Conservation (phyloP, 2,888 invertebrate genomes). For the Mesoligia furuncula region DNA sequence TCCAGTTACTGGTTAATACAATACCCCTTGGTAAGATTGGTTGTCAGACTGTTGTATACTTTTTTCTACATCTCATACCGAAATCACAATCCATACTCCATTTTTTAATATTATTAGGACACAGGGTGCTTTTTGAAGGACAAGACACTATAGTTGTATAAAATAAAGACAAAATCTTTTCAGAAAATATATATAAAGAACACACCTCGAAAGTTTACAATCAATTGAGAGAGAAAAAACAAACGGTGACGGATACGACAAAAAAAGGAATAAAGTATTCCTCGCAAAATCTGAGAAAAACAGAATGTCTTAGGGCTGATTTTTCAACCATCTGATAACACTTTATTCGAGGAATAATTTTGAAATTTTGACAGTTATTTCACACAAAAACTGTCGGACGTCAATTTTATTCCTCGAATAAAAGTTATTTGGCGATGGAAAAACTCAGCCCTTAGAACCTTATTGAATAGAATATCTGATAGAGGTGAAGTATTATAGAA, state of each 20-base stretch:
- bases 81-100: not conserved
- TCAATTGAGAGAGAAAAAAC: not conserved
- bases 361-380: too few species aligned
- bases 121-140: not conserved
- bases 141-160: too few species aligned
- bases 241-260: not conserved
- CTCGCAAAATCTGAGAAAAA: not conserved
- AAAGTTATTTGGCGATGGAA: too few species aligned
- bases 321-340: too few species aligned
- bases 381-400: too few species aligned
- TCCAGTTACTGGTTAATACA: too few species aligned
- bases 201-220: not conserved
- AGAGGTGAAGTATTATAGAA: not conserved
- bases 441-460: not conserved
- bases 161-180: not conserved
- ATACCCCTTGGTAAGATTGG: too few species aligned
- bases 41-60: too few species aligned
- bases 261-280: not conserved
- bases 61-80: not conserved
- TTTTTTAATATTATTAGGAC: not conserved
- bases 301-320: too few species aligned
- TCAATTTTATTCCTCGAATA: too few species aligned
- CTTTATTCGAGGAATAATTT: too few species aligned
- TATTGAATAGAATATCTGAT: constrained; percentile 1
- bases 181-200: not conserved